phyloP scores from a whole-genome alignment of 64 coral and sea anemone species.

The Cladopsammia gracilis region DNA sequence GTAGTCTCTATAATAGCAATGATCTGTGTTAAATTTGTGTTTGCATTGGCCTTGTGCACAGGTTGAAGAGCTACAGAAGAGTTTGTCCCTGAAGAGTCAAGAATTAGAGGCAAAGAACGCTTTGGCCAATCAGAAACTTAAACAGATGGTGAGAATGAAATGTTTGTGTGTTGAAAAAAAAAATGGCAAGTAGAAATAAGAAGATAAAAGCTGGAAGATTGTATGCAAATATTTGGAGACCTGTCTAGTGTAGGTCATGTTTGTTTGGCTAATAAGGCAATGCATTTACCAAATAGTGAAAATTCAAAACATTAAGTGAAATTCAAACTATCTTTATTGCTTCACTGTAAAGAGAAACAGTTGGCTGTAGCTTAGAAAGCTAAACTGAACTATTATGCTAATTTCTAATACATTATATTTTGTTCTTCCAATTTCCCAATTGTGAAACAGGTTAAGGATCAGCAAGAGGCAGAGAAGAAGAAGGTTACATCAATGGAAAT shows the following conservation, averaged over 20 bases:
- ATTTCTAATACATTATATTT: background rate
- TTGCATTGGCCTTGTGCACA: background rate
- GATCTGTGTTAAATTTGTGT: background rate
- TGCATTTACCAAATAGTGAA: too few relatives aligned
- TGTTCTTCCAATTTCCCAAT: background rate
- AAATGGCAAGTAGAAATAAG: too few relatives aligned
- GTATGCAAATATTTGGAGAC: too few relatives aligned
- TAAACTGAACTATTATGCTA: too few relatives aligned
- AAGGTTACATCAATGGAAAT: slow-evolving; percentile 98
- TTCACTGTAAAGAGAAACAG: too few relatives aligned
- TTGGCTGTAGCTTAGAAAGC: too few relatives aligned
- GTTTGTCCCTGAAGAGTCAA: slow-evolving; percentile 97
- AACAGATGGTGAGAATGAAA: slow-evolving; percentile 90
- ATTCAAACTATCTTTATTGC: too few relatives aligned
- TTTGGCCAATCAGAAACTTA: slow-evolving; percentile 97
- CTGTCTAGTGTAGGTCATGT: too few relatives aligned
- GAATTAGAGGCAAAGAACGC: slow-evolving; percentile 99
- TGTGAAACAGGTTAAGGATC: slow-evolving; percentile 86
- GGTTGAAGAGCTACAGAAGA: slow-evolving; percentile 98
- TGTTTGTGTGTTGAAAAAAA: background rate
- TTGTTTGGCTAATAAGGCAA: too few relatives aligned
- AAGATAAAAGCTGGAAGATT: too few relatives aligned
- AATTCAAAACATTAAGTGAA: too few relatives aligned
- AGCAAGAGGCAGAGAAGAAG: slow-evolving; percentile 98
- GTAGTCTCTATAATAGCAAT: too few relatives aligned